Evolutionary conservation across 2,797 vertebrate genomes (phyloP).

Genomic region (Oreochromis mossambicus): DNA sequence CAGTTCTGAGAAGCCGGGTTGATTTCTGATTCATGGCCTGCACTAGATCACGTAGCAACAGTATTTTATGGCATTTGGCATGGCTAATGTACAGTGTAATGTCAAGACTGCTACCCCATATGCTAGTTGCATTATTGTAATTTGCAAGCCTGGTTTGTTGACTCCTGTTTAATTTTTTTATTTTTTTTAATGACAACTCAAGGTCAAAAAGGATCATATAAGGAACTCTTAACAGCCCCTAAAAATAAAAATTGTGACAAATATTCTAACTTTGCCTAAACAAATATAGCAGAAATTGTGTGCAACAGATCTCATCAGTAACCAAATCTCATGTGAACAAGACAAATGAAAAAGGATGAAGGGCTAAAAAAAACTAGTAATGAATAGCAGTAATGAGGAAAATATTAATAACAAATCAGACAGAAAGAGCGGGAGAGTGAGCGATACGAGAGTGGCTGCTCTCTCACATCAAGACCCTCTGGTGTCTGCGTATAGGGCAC

Average conservation of each 20-base stretch:
- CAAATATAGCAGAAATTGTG: neutral
- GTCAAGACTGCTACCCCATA: neutral
- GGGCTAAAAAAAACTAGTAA: neutral
- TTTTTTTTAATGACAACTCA: neutral
- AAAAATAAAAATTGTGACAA: neutral
- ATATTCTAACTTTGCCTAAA: neutral
- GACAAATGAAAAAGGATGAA: neutral
- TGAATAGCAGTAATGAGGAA: neutral
- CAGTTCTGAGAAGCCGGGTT: neutral
- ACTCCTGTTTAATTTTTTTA: neutral
- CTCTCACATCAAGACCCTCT: conserved; percentile 15
- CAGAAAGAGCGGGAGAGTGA: neutral
- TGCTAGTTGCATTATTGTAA: neutral
- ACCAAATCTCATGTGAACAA: neutral
- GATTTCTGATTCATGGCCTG: conserved; percentile 3
- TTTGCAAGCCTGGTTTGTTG: neutral
- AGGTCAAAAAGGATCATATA: neutral
- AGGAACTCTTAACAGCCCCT: neutral
- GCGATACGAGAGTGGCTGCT: neutral
- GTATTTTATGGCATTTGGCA: neutral
- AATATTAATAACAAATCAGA: neutral
- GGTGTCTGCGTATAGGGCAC: conserved; percentile 19
- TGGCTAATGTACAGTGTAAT: neutral
- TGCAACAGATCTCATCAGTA: neutral
- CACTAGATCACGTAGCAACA: neutral